Evolutionary conservation across 37 sponge, comb jelly and placozoan genomes (phyloP), one percentile per base, ranked within the genome.

Genomic region (Sycon ciliatum): DNA sequence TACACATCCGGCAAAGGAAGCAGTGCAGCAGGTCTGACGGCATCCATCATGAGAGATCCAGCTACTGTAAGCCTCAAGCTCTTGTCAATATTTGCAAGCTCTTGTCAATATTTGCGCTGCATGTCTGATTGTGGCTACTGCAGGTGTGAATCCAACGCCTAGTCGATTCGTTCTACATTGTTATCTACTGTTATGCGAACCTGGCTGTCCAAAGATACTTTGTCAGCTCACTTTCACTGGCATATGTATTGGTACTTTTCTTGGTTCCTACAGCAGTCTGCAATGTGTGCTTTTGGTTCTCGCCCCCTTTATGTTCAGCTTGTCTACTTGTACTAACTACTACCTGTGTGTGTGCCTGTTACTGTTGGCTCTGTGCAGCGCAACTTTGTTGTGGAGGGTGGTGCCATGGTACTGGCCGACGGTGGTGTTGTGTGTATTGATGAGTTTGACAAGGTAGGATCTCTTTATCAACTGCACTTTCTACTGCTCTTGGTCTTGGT

Each of bases 371-470:
- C 34, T 6, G 26, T 67, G 3, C 39, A 90, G 83, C 76, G 99
- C 4, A 82, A 74, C 54, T 98, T 89, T 71, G 76, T 98, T n/a
- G 82, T 98, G 86, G 99, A 98, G 70, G 99, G 99, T 28, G 99
- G 99, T 32, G 99, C 99, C 39, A 98, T 98, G 99, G 99, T 98
- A 36, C 81, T 98, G 46, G 99, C 99, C 37, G 99, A 98, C 62
- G 99, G 99, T 22, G 99, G 99, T 36, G 94, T 98, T 54, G 99
- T 98, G 29, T 98, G 99, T 53, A 98, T 98, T 71, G 99, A 98
- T 77, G 99, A 98, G 82, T 98, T 98, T 82, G 99, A 98, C 76
- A 98, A 98, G 85, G 85, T 84, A 42, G 38, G 40, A 42, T 37
- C 29, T 0, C 37, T n/a, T n/a, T n/a, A n/a, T 20, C 16, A 16